phyloP scores from a whole-genome alignment of 2,888 invertebrate species.

The Epicampocera succincta region DNA sequence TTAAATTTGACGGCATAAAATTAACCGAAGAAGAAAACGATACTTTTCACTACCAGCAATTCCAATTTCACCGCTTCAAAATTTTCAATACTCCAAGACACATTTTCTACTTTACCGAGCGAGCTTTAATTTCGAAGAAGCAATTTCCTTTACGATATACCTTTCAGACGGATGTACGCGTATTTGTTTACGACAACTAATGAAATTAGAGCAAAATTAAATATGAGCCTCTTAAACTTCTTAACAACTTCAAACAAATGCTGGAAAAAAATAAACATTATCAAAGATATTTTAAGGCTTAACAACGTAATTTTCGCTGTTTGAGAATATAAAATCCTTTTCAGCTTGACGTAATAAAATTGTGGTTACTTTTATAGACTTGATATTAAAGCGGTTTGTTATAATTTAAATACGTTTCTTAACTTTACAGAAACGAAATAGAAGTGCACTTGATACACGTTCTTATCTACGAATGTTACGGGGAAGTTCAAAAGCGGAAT shows the following conservation, averaged over 20 bases:
- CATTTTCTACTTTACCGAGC: no score
- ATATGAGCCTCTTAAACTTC: slow-evolving; percentile 10
- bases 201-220: slow-evolving; percentile 3
- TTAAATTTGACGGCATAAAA: no score
- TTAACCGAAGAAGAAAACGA: no score
- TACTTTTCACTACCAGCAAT: no score
- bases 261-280: background rate
- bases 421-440: background rate
- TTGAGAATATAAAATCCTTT: slow-evolving; percentile 9
- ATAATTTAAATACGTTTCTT: slow-evolving; percentile 27
- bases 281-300: slow-evolving; percentile 22
- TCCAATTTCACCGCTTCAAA: no score
- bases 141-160: slow-evolving; percentile 25
- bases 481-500: no score
- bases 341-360: slow-evolving; percentile 22
- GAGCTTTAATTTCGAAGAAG: no score
- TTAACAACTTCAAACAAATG: slow-evolving; percentile 32
- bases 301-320: slow-evolving; percentile 8
- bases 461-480: no score
- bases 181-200: slow-evolving; percentile 23
- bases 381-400: slow-evolving; percentile 28
- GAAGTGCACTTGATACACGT: background rate
- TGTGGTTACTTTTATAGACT: slow-evolving; percentile 32
- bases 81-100: no score
- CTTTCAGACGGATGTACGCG: slow-evolving; percentile 21